Evolutionary conservation across 2,888 invertebrate genomes (phyloP), one percentile per base, ranked within the genome.

Genomic region (Stenodera caucasica): DNA sequence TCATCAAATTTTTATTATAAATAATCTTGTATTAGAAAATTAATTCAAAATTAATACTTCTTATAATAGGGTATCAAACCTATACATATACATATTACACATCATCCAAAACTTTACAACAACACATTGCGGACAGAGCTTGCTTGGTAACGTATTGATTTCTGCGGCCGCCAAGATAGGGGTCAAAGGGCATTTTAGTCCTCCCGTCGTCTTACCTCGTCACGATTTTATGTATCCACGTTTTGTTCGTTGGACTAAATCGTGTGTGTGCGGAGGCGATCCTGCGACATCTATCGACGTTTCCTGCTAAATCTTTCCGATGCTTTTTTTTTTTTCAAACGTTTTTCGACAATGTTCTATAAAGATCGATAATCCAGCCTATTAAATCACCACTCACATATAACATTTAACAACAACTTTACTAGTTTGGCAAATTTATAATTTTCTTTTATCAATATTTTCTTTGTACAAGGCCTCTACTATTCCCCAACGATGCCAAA

Each of bases 91-190:
- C 12, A 45, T 45, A 18, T n/a, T 35, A 45, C 45, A 45, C 45
- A 45, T 45, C 45, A 45, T 45, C 45, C 45, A 45, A 45, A 45
- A 45, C 68, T 45, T 70, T n/a, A n/a, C n/a, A n/a, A 59, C 63
- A 64, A 67, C 68, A 67, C 68, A 70, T 73, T 72, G 71, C 73
- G 72, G 73, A 70, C 68, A 69, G 70, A 70, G 68, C 67, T 68
- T 72, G 74, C 74, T 73, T 67, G 73, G 72, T 73, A 73, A 75
- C 70, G 76, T 79, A 79, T 79, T 78, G 79, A 79, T 79, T 79
- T 78, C 76, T 75, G 72, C 67, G 77, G 74, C 75, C 77, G 77
- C 77, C 73, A 77, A 78, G 76, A 79, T 77, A 75, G 77, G 78
- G 79, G 78, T 78, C 79, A 78, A 75, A 78, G 78, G 77, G 77